phyloP scores from a whole-genome alignment of 2,888 invertebrate species.

The Acanthopleura granulata region DNA sequence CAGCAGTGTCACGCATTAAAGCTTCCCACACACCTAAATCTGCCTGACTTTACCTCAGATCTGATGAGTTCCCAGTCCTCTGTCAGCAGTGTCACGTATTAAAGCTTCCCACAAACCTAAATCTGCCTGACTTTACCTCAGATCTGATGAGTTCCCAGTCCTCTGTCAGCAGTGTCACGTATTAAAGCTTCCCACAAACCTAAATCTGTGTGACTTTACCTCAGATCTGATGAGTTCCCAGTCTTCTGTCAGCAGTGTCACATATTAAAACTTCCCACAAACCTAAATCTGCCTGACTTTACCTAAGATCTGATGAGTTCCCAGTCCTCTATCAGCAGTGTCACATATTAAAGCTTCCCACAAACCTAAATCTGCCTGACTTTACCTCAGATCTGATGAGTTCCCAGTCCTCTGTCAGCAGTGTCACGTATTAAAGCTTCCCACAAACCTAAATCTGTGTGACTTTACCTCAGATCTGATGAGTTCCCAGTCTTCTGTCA shows the following conservation, averaged over 20 bases:
- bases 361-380: too few relatives aligned
- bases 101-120: too few relatives aligned
- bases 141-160: constrained; percentile 79
- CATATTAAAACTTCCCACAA: constrained; percentile 77
- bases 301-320: too few relatives aligned
- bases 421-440: too few relatives aligned
- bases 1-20: constrained; percentile 79
- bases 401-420: too few relatives aligned
- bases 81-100: constrained; percentile 79
- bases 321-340: constrained; percentile 79
- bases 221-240: constrained; percentile 79
- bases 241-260: constrained; percentile 78
- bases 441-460: not conserved
- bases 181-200: too few relatives aligned
- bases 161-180: constrained; percentile 78
- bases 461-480: too few relatives aligned
- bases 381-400: too few relatives aligned
- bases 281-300: constrained; percentile 77
- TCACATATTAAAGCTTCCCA: constrained; percentile 74
- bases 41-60: constrained; percentile 75
- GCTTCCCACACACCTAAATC: constrained; percentile 66
- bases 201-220: too few relatives aligned
- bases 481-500: too few relatives aligned
- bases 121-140: too few relatives aligned
- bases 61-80: constrained; percentile 79